Evolutionary conservation across 1,140 invertebrate genomes (phyloP), one percentile per base, ranked within the genome.

Genomic region (Holcopasites calliopsidis): DNA sequence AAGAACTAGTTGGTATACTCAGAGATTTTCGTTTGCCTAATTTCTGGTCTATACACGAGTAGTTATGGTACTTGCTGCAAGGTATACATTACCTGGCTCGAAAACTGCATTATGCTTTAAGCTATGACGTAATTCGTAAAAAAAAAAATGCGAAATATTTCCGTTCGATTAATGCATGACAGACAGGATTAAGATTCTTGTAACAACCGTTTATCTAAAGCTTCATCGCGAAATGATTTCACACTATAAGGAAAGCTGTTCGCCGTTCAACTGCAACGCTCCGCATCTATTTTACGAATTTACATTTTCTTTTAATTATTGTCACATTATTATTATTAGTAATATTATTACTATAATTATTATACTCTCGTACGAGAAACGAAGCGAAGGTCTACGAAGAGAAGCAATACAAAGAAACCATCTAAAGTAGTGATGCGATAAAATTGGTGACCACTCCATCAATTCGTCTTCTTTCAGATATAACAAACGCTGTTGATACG

Each of bases 361-460:
- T 35, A 4, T 73, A 60, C 35, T 54, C 60, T 79, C 21, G 47
- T 49, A 16, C 7, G n/a, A 54, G 38, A 21, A 44, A 47, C 49
- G 33, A 68, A 49, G 47, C 40, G 21, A 69, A 76, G 57, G 42
- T 80, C 57, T 80, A 69, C 42, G 71, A 80, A 75, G 79, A 76
- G 79, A 77, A 81, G 77, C 77, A 80, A 80, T 81, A 80, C 11
- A 28, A 50, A 61, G 23, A 79, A 78, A 62, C 52, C 57, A 80
- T 80, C 64, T 62, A 52, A 73, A 13, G 1, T 52, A 50, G 23
- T 55, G 47, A 54, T 42, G 61, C 44, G 57, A 79, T 40, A 50
- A 80, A 75, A 74, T 47, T 79, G 58, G 54, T 33, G 61, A 61
- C 61, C 70, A 75, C 79, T 81, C 79, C 77, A 76, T 78, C 66